These are phyloP conservation scores for Diachasmimorpha longicaudata DNA, from an alignment of 1,140 invertebrate species.

Conservation along the genomic window DNA sequence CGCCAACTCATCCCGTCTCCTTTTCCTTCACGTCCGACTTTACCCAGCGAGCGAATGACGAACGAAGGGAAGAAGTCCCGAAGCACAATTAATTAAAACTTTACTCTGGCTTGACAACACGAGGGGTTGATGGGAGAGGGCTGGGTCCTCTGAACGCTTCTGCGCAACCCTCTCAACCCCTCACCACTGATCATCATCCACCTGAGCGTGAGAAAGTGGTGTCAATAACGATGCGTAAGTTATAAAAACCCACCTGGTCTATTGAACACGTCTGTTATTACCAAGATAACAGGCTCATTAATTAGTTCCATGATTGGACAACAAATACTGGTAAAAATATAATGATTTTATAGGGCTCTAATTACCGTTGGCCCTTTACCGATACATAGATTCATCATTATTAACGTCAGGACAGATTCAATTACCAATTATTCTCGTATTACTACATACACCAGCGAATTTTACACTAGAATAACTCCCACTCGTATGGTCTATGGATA, in stretches of 20 bases:
- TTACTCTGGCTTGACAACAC: conserved; percentile 4
- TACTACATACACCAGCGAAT: not conserved
- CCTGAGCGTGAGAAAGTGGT: not conserved
- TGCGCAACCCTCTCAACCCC: not conserved
- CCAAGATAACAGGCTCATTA: not conserved
- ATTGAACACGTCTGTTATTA: not conserved
- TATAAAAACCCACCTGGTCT: not conserved
- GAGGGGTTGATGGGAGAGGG: too few relatives aligned
- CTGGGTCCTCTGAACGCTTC: too few relatives aligned
- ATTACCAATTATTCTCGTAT: conserved; percentile 15
- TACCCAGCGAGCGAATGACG: not conserved
- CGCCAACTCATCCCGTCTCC: not conserved
- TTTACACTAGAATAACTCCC: not conserved
- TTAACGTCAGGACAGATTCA: conserved; percentile 4
- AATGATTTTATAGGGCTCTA: not conserved
- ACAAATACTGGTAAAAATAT: not conserved
- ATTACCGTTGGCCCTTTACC: not conserved
- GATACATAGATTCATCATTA: not conserved
- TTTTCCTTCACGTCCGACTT: not conserved
- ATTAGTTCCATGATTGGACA: not conserved
- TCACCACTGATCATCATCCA: not conserved
- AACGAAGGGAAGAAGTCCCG: conserved; percentile 15
- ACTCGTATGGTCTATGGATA: not conserved
- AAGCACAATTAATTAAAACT: conserved; percentile 26
- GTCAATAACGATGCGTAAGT: conserved; percentile 1